Evolutionary conservation across 2,113 vertebrate genomes (phyloP), one percentile per base, ranked within the genome.

Genomic region (Ursus arctos): DNA sequence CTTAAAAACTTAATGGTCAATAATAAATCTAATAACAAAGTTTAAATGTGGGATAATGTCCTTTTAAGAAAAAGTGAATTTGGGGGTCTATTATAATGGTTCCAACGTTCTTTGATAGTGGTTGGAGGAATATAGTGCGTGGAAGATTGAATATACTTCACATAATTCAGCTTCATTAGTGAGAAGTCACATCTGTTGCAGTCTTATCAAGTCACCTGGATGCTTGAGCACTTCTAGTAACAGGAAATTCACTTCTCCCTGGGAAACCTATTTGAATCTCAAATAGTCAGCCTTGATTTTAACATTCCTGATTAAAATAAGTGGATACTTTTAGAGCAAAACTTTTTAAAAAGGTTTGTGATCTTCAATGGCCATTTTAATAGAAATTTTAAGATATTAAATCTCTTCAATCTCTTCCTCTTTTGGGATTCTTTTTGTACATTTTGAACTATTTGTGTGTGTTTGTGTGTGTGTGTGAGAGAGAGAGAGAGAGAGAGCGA

Each of bases 331-430:
- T 79, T 80, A 43, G 57, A 90, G 43, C 53, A 96, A 88, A 92
- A 53, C 6, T 77, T 97, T 91, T 94, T 55, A 28, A 65, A 89
- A 76, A 67, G 21, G 3, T 74, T 4, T 80, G 2, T 90, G 86
- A 36, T 94, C n/a, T 55, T 95, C 55, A 96, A 4, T 89, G 88
- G 57, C 12, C n/a, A 53, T 97, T 97, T 96, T 90, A 97, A 83
- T 89, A 72, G 26, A 49, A 87, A 36, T 74, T 90, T 92, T 51
- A 65, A 93, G 43, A 47, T 81, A 61, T n/a, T 95, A 71, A 92
- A 83, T 95, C 43, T 85, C 5, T 93, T 83, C 76, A 40, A 67
- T 71, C 19, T 91, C 31, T 53, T 92, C 21, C 24, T 90, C 21
- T 95, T 96, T 63, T 3, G 31, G 82, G 12, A 83, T 40, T 96